Conservation (phyloP, 2,797 vertebrate species). For the Schizopygopsis pylzovi region DNA sequence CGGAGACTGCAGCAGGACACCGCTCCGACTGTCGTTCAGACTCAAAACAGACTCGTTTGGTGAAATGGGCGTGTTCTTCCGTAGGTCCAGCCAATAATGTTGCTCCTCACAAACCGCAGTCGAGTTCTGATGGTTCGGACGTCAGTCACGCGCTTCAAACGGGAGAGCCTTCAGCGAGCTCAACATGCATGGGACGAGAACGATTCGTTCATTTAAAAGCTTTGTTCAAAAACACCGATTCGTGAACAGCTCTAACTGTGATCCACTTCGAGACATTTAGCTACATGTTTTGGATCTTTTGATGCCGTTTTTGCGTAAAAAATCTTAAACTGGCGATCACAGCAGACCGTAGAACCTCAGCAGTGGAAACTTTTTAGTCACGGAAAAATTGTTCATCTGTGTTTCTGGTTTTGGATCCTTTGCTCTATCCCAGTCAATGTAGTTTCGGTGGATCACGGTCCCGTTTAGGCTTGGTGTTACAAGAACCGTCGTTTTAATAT, state of each 20-base stretch:
- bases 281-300: conserved; percentile 17
- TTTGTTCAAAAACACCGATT: neutral
- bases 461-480: neutral
- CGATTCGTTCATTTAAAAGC: conserved; percentile 21
- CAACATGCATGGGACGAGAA: neutral
- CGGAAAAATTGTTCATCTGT: neutral
- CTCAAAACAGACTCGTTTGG: neutral
- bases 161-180: neutral
- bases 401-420: neutral
- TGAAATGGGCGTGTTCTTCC: neutral
- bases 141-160: conserved; percentile 1
- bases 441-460: neutral
- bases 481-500: neutral
- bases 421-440: neutral
- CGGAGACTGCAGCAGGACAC: too few relatives aligned
- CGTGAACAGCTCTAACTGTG: neutral
- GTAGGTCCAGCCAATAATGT: neutral
- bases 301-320: neutral
- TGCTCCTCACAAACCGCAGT: neutral
- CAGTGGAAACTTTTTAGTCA: conserved; percentile 24
- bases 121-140: neutral
- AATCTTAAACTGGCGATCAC: neutral
- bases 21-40: neutral
- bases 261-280: conserved; percentile 7
- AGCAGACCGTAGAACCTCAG: neutral